Evolutionary conservation across 2,113 vertebrate genomes (phyloP).

Genomic region (Bubo bubo): DNA sequence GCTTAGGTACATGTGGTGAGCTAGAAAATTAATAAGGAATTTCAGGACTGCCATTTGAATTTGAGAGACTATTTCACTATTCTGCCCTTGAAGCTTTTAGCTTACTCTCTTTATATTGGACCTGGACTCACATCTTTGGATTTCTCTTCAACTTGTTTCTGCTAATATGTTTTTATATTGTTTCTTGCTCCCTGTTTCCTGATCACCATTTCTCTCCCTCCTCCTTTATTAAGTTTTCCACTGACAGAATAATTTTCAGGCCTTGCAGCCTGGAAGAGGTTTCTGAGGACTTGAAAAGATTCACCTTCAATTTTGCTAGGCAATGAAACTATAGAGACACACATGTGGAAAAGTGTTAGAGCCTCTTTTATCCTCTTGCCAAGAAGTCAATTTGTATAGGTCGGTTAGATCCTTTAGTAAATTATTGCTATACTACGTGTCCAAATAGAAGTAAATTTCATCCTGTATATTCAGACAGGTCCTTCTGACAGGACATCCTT

Average conservation of each 20-base stretch:
- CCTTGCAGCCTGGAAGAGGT: not conserved
- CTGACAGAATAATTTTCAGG: not conserved
- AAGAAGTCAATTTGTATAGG: not conserved
- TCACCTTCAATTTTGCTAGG: not conserved
- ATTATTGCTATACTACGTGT: not conserved
- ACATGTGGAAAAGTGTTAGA: not conserved
- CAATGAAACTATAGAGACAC: not conserved
- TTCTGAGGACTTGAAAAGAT: not conserved
- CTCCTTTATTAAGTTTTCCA: not conserved
- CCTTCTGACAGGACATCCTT: not conserved
- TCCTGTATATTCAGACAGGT: not conserved
- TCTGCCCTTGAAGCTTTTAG: not conserved
- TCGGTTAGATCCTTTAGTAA: not conserved
- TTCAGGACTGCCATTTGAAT: not conserved
- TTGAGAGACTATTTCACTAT: not conserved
- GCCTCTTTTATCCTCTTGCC: not conserved
- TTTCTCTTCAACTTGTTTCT: not conserved
- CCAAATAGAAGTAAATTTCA: not conserved
- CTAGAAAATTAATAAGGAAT: not conserved
- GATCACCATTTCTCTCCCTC: not conserved
- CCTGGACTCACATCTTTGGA: not conserved
- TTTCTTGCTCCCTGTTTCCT: not conserved
- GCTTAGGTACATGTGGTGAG: not conserved
- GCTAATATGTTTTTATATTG: not conserved
- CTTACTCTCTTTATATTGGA: not conserved